Conservation (phyloP, 2,113 vertebrate genomes). For the Columbina picui region DNA sequence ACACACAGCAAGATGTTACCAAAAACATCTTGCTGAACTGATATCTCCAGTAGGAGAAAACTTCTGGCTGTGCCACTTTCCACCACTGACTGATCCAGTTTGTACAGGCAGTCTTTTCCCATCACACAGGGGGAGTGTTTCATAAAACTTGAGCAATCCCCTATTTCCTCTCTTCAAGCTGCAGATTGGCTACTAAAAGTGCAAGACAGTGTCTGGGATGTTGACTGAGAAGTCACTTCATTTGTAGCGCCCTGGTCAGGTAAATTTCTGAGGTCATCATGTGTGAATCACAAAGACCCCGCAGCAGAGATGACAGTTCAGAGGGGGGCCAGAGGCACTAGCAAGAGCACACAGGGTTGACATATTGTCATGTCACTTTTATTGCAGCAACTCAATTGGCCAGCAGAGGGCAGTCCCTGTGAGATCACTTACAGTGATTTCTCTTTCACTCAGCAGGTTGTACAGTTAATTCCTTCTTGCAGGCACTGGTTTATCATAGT, state of each 20-base stretch:
- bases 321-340: not conserved
- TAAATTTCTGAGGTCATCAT: not conserved
- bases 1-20: too few species aligned
- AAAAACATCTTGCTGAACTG: too few species aligned
- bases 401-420: not conserved
- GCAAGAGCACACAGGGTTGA: not conserved
- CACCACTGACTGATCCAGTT: not conserved
- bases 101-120: not conserved
- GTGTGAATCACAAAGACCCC: not conserved
- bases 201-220: not conserved
- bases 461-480: not conserved
- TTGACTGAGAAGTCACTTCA: not conserved
- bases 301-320: not conserved
- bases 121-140: not conserved
- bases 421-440: not conserved
- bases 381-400: not conserved
- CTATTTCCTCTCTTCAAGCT: not conserved
- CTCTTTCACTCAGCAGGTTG: too few species aligned
- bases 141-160: not conserved
- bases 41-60: not conserved
- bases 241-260: not conserved
- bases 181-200: not conserved
- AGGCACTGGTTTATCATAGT: not conserved
- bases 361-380: not conserved
- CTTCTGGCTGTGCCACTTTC: not conserved